Conservation (phyloP, 2,797 vertebrate species). For the Anguilla marmorata region DNA sequence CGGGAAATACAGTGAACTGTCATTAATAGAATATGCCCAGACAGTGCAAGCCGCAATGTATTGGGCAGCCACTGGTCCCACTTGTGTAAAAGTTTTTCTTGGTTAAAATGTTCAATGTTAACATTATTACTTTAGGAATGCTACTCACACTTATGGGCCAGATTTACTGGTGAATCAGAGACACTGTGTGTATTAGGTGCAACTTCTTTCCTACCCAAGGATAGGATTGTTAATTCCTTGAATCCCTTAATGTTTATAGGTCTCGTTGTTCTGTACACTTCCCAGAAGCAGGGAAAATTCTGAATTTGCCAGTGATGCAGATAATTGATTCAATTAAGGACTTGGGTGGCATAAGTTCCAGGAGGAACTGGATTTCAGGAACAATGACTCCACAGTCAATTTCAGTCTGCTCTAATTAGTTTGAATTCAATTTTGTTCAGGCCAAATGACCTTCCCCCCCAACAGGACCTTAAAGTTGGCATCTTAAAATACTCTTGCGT, state of each 20-base stretch:
- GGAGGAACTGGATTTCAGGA: conserved; percentile 6
- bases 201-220: background rate
- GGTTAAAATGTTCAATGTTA: background rate
- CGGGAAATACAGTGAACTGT: background rate
- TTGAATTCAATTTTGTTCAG: background rate
- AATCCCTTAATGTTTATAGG: background rate
- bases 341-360: conserved; percentile 11
- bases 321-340: conserved; percentile 32
- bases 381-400: conserved; percentile 1
- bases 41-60: too few relatives aligned
- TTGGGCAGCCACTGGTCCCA: too few relatives aligned
- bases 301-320: conserved; percentile 4
- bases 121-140: background rate
- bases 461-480: background rate
- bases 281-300: background rate
- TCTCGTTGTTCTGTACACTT: background rate
- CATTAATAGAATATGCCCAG: too few relatives aligned
- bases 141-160: background rate
- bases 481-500: background rate
- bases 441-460: background rate
- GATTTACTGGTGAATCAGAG: background rate
- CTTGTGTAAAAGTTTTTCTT: background rate
- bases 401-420: conserved; percentile 19
- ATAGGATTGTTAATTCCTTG: background rate
- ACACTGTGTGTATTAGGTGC: background rate